phyloP scores from a whole-genome alignment of 2,113 vertebrate species.

The Peucedramus taeniatus region DNA sequence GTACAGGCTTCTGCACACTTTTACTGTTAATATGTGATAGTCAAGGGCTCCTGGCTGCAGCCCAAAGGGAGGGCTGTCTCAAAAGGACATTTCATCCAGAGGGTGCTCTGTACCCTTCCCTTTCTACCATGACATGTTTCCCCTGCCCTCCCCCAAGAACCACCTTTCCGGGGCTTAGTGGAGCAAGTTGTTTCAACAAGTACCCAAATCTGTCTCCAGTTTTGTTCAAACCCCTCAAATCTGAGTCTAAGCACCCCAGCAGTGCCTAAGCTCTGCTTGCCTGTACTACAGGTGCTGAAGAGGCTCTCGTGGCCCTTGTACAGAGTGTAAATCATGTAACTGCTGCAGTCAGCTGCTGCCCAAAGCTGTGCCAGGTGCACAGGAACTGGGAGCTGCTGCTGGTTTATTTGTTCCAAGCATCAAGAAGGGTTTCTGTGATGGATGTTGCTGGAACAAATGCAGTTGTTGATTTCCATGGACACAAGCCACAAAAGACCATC shows the following conservation, averaged over 20 bases:
- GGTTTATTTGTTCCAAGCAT: neutral
- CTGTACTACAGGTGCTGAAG: neutral
- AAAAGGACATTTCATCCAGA: neutral
- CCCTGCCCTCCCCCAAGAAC: neutral
- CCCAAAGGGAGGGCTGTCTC: neutral
- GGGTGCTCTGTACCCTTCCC: neutral
- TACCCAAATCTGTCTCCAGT: fast-evolving
- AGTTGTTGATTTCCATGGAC: neutral
- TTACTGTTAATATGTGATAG: fast-evolving
- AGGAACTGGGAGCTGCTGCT: neutral
- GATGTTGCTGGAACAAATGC: neutral
- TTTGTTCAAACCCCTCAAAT: neutral
- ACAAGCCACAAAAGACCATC: neutral
- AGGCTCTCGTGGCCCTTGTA: neutral
- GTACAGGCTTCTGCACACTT: neutral
- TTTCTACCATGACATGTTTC: neutral
- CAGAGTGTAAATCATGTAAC: fast-evolving
- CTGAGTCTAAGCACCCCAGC: neutral
- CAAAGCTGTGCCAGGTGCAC: neutral
- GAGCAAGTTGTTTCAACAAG: neutral
- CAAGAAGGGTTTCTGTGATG: neutral
- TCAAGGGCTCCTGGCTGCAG: neutral
- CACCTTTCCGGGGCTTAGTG: neutral
- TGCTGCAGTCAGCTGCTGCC: neutral
- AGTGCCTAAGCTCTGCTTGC: neutral